A percentile compares a stretch with the other conserved stretches of the same genome.
Conservation (phyloP, 2,888 invertebrate species). For the Venusia cambrica region DNA sequence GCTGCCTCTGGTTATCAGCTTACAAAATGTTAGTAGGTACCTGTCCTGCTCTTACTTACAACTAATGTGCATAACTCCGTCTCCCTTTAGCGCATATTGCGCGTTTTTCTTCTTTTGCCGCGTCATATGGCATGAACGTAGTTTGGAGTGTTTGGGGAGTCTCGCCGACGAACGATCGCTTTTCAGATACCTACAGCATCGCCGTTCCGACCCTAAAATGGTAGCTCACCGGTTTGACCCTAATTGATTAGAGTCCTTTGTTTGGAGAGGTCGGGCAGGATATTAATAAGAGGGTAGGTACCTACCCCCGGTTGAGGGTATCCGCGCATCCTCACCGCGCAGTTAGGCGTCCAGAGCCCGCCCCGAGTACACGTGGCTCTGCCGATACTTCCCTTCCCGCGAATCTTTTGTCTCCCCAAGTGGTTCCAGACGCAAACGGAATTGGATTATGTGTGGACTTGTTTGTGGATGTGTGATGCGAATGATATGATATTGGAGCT, state of each 20-base stretch:
- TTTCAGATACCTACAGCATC: conserved; percentile 36
- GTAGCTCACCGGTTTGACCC: conserved; percentile 45
- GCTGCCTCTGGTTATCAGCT: conserved; percentile 79
- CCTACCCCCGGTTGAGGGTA: conserved; percentile 52
- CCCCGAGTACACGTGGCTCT: conserved; percentile 62
- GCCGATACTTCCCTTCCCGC: conserved; percentile 51
- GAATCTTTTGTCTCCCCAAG: conserved; percentile 61
- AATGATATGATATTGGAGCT: conserved; percentile 24
- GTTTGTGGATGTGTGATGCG: conserved; percentile 35
- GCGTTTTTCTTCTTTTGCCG: conserved; percentile 80
- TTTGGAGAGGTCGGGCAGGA: conserved; percentile 63
- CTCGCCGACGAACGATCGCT: conserved; percentile 44
- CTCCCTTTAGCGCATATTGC: conserved; percentile 72
- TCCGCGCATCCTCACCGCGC: conserved; percentile 72
- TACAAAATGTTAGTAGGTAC: conserved; percentile 75
- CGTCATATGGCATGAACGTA: conserved; percentile 70
- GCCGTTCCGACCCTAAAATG: conserved; percentile 34
- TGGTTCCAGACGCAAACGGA: conserved; percentile 51
- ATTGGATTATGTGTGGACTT: conserved; percentile 36
- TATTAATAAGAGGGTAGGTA: conserved; percentile 64
- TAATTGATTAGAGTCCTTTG: conserved; percentile 74
- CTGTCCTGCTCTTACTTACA: conserved; percentile 60
- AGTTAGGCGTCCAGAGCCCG: conserved; percentile 58
- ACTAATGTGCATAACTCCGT: conserved; percentile 61
- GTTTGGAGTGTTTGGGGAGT: conserved; percentile 58